Evolutionary conservation across 2,113 vertebrate genomes (phyloP).

Genomic region (Lampris megalopsis): DNA sequence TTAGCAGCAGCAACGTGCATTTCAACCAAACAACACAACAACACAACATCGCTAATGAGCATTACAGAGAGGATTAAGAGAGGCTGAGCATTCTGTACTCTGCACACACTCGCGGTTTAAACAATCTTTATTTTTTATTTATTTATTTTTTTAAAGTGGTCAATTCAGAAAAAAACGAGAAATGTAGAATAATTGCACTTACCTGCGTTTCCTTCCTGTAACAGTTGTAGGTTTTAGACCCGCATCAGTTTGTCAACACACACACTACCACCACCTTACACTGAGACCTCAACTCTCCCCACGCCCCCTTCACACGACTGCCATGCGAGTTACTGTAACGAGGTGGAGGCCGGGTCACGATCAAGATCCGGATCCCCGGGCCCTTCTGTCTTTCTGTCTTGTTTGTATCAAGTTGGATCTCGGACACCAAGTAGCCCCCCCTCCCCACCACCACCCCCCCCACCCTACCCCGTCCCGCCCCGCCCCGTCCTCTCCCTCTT

Average conservation of each 20-base stretch:
- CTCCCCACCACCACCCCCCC: conserved; percentile 33
- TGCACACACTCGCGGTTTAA: conserved; percentile 48
- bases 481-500: background rate
- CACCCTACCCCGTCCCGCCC: background rate
- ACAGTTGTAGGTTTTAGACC: conserved; percentile 8
- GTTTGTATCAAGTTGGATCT: conserved; percentile 60
- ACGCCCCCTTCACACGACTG: conserved; percentile 73
- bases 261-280: conserved; percentile 45
- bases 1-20: conserved; percentile 16
- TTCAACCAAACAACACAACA: conserved; percentile 17
- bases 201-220: conserved; percentile 54
- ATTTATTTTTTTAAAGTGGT: background rate
- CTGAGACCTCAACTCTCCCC: conserved; percentile 75
- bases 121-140: conserved; percentile 42
- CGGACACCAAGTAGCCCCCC: conserved; percentile 17
- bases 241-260: conserved; percentile 49
- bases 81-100: conserved; percentile 36
- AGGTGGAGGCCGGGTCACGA: conserved; percentile 90
- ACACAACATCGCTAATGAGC: conserved; percentile 27
- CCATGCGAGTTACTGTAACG: conserved; percentile 89
- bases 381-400: conserved; percentile 65
- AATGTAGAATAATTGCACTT: conserved; percentile 65
- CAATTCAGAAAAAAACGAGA: conserved; percentile 14
- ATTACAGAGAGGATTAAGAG: conserved; percentile 25
- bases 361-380: conserved; percentile 84